phyloP scores from a whole-genome alignment of 2,797 vertebrate genomes.

The Danio kyathit region DNA sequence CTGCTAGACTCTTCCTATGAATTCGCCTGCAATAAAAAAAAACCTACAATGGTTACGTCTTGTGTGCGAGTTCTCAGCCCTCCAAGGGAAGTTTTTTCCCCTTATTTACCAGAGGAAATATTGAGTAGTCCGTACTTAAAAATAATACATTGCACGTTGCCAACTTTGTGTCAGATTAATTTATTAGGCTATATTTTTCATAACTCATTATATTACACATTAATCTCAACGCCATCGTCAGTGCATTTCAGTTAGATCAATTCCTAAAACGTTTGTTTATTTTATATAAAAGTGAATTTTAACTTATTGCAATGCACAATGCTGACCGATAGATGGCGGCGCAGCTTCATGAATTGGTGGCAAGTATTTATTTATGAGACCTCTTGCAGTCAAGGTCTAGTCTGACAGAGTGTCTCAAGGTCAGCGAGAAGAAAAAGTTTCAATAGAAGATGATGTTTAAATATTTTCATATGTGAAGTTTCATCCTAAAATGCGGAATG shows the following conservation, averaged over 20 bases:
- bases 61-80: background rate
- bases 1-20: conserved; percentile 1
- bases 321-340: conserved; percentile 73
- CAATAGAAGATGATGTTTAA: background rate
- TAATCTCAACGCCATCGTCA: background rate
- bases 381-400: conserved; percentile 63
- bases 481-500: background rate
- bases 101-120: conserved; percentile 7
- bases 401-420: conserved; percentile 64
- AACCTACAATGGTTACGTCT: background rate
- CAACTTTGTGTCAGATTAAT: background rate
- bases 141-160: background rate
- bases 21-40: background rate
- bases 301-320: background rate
- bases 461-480: background rate
- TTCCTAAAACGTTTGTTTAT: background rate
- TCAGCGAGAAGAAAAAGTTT: conserved; percentile 60
- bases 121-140: background rate
- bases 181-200: too few relatives aligned
- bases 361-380: conserved; percentile 29
- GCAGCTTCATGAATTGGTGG: conserved; percentile 48
- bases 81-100: too few relatives aligned
- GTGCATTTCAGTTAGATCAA: background rate
- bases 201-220: background rate
- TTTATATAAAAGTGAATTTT: background rate